Evolutionary conservation across 30 jellyfish, hydroid and myxozoan genomes (phyloP).

Genomic region (Pelagia noctiluca): DNA sequence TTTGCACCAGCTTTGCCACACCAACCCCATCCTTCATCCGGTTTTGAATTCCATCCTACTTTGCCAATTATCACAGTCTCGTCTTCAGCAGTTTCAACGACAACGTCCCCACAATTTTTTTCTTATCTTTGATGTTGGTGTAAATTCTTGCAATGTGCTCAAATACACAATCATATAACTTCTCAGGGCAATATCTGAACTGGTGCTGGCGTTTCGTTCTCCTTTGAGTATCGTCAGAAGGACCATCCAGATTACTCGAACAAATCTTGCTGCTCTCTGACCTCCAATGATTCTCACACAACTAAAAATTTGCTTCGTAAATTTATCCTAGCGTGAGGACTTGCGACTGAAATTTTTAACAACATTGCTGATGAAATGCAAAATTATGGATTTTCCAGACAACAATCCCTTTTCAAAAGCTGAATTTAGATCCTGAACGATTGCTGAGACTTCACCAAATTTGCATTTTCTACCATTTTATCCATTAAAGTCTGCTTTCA

Average conservation of each 20-base stretch:
- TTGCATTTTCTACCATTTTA: slow-evolving; percentile 31
- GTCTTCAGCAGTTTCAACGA: slow-evolving; percentile 29
- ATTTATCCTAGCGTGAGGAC: slow-evolving; percentile 6
- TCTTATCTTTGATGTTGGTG: background rate
- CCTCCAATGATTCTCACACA: slow-evolving; percentile 25
- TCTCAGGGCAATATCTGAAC: slow-evolving; percentile 11
- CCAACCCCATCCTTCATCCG: slow-evolving; percentile 48
- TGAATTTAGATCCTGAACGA: background rate
- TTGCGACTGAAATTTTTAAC: slow-evolving; percentile 36
- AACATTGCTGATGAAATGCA: slow-evolving; percentile 24
- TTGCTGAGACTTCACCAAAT: slow-evolving; percentile 34
- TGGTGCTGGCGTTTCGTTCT: slow-evolving; percentile 39
- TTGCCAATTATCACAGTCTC: slow-evolving; percentile 36
- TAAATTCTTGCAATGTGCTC: slow-evolving; percentile 1
- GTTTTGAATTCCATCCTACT: slow-evolving; percentile 16
- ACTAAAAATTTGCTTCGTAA: slow-evolving; percentile 31
- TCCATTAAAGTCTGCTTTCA: slow-evolving; percentile 7
- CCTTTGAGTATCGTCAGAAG: slow-evolving; percentile 27
- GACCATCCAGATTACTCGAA: slow-evolving; percentile 24
- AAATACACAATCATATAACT: slow-evolving; percentile 22
- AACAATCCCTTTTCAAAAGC: slow-evolving; percentile 27
- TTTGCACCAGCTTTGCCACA: slow-evolving; percentile 42
- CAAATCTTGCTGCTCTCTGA: slow-evolving; percentile 32
- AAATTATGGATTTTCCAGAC: slow-evolving; percentile 28
- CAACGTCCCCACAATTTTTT: slow-evolving; percentile 9